phyloP scores from a whole-genome alignment of 2,888 invertebrate species.

The Ptychoptera contaminata region DNA sequence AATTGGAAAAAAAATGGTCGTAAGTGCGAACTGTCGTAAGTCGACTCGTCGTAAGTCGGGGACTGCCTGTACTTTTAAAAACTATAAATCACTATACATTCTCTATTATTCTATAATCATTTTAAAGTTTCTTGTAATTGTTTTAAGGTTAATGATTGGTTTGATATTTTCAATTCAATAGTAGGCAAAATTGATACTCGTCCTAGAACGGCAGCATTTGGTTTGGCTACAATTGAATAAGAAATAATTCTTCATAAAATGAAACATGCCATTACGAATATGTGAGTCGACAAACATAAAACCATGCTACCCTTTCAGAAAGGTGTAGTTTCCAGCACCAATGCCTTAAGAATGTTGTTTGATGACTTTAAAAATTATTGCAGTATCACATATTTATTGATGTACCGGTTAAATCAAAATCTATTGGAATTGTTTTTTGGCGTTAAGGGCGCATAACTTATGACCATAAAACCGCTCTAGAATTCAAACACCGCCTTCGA shows the following conservation, averaged over 20 bases:
- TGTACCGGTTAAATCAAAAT: conserved; percentile 12
- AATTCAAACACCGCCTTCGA: too few relatives aligned
- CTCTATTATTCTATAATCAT: too few relatives aligned
- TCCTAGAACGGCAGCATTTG: conserved; percentile 12
- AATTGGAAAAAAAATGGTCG: too few relatives aligned
- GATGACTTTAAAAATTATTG: conserved; percentile 9
- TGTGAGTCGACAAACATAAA: conserved; percentile 10
- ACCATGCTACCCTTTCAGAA: conserved; percentile 14
- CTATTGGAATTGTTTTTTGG: not conserved
- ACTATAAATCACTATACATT: too few relatives aligned
- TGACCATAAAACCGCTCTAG: too few relatives aligned
- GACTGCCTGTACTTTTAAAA: too few relatives aligned
- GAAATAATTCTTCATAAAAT: conserved; percentile 12
- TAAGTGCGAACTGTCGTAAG: too few relatives aligned
- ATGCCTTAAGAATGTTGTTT: conserved; percentile 8
- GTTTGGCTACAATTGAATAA: conserved; percentile 11
- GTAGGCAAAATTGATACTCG: conserved; percentile 10
- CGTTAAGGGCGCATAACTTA: too few relatives aligned
- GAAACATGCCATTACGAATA: conserved; percentile 8
- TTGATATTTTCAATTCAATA: conserved; percentile 13
- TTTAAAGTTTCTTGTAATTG: too few relatives aligned
- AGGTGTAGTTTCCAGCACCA: conserved; percentile 12
- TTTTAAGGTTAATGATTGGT: conserved; percentile 13
- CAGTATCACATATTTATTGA: conserved; percentile 12
- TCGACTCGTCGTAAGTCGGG: too few relatives aligned